Conservation (phyloP, 2,888 invertebrate genomes). For the Lutraria lutraria region DNA sequence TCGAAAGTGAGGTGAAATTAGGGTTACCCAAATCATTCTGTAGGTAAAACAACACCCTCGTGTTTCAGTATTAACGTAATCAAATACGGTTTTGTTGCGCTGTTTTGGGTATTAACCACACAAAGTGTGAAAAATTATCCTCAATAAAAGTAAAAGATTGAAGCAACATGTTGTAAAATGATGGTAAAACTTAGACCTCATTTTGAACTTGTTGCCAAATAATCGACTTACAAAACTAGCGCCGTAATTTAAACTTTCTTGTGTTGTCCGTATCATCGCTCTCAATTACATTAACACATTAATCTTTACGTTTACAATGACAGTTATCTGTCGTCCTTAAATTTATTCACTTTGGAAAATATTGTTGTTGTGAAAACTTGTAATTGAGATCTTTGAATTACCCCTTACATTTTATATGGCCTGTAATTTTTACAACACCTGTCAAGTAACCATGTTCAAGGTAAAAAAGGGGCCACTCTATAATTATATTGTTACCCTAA, state of each 20-base stretch:
- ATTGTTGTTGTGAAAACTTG: conserved; percentile 19
- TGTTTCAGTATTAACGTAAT: background rate
- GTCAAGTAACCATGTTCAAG: conserved; percentile 29
- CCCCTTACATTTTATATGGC: background rate
- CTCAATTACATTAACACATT: background rate
- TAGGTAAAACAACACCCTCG: conserved; percentile 7
- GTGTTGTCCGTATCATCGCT: background rate
- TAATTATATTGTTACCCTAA: conserved; percentile 36
- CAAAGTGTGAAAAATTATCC: background rate
- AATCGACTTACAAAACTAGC: background rate
- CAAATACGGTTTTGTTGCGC: background rate
- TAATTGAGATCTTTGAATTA: conserved; percentile 32
- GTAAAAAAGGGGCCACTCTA: conserved; percentile 14
- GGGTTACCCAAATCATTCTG: background rate
- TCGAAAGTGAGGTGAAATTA: background rate
- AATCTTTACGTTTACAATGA: conserved; percentile 4
- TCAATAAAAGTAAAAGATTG: background rate
- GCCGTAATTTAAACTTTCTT: conserved; percentile 11
- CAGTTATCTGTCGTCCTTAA: background rate
- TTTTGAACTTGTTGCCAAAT: conserved; percentile 19
- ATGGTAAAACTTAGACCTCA: conserved; percentile 19
- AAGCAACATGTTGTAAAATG: background rate
- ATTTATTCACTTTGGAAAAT: conserved; percentile 34
- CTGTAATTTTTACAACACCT: conserved; percentile 43
- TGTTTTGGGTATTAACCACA: background rate